Percentiles rank a stretch among this genome's conserved stretches.
Conservation (phyloP, 2,888 invertebrate species). For the Embidobia sp. region DNA sequence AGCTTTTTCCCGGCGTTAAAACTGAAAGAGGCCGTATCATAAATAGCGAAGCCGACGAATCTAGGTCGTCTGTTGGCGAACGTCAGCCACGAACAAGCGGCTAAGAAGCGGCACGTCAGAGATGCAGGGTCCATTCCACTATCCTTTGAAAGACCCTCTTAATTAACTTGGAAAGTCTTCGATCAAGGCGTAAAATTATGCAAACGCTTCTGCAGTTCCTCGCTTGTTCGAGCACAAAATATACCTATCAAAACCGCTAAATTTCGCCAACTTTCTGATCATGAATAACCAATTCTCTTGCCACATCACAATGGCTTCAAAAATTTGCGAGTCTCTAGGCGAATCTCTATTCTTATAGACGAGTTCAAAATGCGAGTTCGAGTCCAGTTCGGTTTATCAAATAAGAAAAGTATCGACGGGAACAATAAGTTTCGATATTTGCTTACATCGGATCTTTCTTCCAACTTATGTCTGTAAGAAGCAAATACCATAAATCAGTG, state of each 20-base stretch:
- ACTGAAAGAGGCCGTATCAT: conserved; percentile 57
- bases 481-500: conserved; percentile 44
- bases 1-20: conserved; percentile 28
- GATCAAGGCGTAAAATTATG: conserved; percentile 55
- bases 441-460: too few relatives aligned
- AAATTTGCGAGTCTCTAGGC: background rate
- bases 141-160: conserved; percentile 70
- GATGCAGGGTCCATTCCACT: conserved; percentile 68
- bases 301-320: conserved; percentile 7
- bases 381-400: background rate
- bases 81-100: conserved; percentile 62
- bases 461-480: background rate
- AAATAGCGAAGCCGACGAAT: conserved; percentile 66
- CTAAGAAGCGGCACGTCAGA: conserved; percentile 65
- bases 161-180: conserved; percentile 69
- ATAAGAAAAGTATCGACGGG: too few relatives aligned
- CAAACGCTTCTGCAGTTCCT: conserved; percentile 37
- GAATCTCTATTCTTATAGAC: background rate
- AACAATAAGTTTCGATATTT: too few relatives aligned
- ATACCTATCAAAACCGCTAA: conserved; percentile 39
- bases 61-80: conserved; percentile 66
- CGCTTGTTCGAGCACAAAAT: conserved; percentile 37
- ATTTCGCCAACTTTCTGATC: conserved; percentile 31
- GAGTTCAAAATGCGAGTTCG: background rate
- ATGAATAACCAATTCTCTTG: conserved; percentile 25